These are phyloP conservation scores for Manis pentadactyla DNA, from an alignment of 2,797 vertebrate species.

Conservation along the genomic window DNA sequence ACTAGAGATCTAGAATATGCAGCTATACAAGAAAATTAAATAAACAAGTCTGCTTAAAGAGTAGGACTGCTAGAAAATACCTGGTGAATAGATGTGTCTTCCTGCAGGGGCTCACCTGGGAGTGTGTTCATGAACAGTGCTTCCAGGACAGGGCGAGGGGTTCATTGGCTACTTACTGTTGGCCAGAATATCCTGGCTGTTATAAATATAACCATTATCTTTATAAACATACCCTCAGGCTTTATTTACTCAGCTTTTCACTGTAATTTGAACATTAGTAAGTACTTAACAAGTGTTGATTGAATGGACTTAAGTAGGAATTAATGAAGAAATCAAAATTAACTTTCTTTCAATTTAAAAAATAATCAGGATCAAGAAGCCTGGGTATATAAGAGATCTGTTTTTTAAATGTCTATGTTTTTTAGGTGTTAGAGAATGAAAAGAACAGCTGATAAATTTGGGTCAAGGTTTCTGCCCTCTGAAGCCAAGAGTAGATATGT, in stretches of 20 bases:
- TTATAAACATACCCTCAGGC: not conserved
- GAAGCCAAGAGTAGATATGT: not conserved
- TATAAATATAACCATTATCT: not conserved
- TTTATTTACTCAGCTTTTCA: not conserved
- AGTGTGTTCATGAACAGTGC: not conserved
- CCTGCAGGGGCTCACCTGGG: not conserved
- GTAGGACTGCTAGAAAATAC: not conserved
- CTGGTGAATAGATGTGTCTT: not conserved
- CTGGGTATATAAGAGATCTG: not conserved
- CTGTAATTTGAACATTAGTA: not conserved
- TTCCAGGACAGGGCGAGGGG: not conserved
- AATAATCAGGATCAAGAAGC: not conserved
- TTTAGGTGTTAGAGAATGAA: not conserved
- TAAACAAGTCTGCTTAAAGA: not conserved
- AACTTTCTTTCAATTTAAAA: constrained; percentile 34
- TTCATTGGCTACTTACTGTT: not conserved
- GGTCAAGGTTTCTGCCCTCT: not conserved
- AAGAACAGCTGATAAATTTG: not conserved
- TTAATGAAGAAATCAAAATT: not conserved
- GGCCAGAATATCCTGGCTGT: not conserved
- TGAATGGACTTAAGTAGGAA: not conserved
- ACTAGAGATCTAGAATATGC: not conserved
- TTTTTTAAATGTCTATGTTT: not conserved
- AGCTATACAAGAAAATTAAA: not conserved
- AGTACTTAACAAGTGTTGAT: not conserved